A percentile compares a stretch with the other conserved stretches of the same genome.
Conservation (phyloP, 2,888 invertebrate species). For the Aporophyla nigra region DNA sequence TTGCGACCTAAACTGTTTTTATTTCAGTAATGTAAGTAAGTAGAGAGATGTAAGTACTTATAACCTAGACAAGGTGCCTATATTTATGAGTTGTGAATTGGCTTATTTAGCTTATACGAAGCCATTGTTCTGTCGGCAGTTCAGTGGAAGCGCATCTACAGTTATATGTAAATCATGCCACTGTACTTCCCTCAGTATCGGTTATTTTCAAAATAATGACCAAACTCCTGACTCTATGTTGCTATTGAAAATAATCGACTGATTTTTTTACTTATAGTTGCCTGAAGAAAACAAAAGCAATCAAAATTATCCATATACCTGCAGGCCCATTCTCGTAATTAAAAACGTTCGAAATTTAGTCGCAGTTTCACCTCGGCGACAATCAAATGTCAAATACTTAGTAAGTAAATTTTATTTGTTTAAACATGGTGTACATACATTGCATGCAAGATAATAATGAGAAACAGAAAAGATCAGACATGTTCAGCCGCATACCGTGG, state of each 20-base stretch:
- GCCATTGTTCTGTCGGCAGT: not conserved
- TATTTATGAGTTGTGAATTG: not conserved
- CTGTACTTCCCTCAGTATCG: not conserved
- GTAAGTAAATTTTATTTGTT: too few species aligned
- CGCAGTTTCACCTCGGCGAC: too few species aligned
- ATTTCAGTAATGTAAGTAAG: not conserved
- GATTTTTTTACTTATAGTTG: not conserved
- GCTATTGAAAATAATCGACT: not conserved
- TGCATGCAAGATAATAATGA: too few species aligned
- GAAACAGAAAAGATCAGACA: too few species aligned
- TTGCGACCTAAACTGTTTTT: too few species aligned
- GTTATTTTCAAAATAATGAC: not conserved
- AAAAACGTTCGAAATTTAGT: too few species aligned
- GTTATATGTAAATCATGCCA: not conserved
- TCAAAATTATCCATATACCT: not conserved
- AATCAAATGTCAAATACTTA: too few species aligned
- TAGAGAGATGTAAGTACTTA: not conserved
- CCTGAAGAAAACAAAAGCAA: not conserved
- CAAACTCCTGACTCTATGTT: not conserved
- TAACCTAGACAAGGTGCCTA: not conserved
- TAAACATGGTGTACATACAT: too few species aligned
- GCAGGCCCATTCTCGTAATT: too few species aligned
- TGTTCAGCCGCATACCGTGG: too few species aligned
- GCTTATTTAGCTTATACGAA: not conserved
- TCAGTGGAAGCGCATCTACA: not conserved